These are phyloP conservation scores for Globicephala melas DNA, from an alignment of 2,113 vertebrate species.

Conservation along the genomic window DNA sequence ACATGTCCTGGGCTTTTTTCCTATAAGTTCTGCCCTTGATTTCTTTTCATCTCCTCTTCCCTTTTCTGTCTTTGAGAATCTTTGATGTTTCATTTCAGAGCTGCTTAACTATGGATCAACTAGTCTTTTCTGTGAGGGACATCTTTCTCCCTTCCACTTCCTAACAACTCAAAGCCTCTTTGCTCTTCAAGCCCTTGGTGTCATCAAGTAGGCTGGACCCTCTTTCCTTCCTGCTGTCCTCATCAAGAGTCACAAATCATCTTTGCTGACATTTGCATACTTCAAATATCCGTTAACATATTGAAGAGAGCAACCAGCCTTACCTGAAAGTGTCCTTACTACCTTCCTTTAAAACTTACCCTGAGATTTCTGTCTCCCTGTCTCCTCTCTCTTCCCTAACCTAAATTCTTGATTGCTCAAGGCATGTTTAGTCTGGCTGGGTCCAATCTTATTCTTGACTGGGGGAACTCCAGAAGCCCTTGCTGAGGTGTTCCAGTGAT, in stretches of 20 bases:
- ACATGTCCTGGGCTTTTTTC: not conserved
- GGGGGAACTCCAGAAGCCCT: not conserved
- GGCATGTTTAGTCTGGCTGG: not conserved
- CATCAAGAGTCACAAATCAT: not conserved
- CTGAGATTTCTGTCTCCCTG: not conserved
- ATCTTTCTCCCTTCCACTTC: not conserved
- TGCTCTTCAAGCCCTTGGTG: not conserved
- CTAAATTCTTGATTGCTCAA: not conserved
- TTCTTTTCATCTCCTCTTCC: not conserved
- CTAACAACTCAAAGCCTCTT: not conserved
- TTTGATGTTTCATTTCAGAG: not conserved
- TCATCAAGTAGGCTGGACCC: not conserved
- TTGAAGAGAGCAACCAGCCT: not conserved
- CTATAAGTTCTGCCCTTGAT: not conserved
- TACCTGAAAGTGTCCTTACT: not conserved
- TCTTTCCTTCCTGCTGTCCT: not conserved
- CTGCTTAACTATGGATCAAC: not conserved
- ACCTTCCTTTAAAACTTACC: not conserved
- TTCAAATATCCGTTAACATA: not conserved
- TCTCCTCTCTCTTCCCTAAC: not conserved
- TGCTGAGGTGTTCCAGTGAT: not conserved
- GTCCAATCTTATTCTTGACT: not conserved
- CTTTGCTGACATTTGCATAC: not conserved
- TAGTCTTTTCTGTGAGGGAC: slow-evolving; percentile 1
- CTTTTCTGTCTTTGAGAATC: not conserved